These are phyloP conservation scores for Limenitis camilla DNA, from an alignment of 2,888 invertebrate species.

Conservation along the genomic window DNA sequence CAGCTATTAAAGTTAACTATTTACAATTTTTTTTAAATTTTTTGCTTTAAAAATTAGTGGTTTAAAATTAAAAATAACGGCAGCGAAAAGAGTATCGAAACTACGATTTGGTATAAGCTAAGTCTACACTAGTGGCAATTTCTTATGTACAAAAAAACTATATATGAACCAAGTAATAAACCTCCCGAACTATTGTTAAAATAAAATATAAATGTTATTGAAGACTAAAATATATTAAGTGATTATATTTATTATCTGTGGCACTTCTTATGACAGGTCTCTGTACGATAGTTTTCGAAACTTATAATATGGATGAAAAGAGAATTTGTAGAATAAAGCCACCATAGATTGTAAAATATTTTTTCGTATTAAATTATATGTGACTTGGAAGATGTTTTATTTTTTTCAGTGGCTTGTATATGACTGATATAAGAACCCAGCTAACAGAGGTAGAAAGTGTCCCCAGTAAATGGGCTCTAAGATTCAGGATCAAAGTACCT, in stretches of 20 bases:
- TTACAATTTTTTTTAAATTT: constrained; percentile 32
- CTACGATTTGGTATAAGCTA: constrained; percentile 73
- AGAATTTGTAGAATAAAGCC: neutral
- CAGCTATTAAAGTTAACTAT: constrained; percentile 65
- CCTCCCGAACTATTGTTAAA: constrained; percentile 4
- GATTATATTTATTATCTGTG: constrained; percentile 13
- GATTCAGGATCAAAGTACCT: too few species aligned
- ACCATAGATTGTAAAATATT: neutral
- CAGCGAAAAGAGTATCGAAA: constrained; percentile 24
- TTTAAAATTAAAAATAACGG: constrained; percentile 17
- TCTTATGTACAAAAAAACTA: constrained; percentile 31
- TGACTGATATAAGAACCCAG: too few species aligned
- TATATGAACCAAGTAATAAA: constrained; percentile 9
- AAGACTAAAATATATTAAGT: constrained; percentile 9
- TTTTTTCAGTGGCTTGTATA: too few species aligned
- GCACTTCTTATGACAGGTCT: constrained; percentile 15
- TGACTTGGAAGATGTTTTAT: neutral
- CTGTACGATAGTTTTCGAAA: constrained; percentile 6
- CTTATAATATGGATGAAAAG: constrained; percentile 1
- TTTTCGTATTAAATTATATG: neutral
- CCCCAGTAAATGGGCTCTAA: too few species aligned
- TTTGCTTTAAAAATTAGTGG: constrained; percentile 4
- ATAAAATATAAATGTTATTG: constrained; percentile 3
- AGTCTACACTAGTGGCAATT: constrained; percentile 62
- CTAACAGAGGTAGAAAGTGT: too few species aligned